Conservation (phyloP, 2,113 vertebrate genomes). For the Tapirus terrestris region DNA sequence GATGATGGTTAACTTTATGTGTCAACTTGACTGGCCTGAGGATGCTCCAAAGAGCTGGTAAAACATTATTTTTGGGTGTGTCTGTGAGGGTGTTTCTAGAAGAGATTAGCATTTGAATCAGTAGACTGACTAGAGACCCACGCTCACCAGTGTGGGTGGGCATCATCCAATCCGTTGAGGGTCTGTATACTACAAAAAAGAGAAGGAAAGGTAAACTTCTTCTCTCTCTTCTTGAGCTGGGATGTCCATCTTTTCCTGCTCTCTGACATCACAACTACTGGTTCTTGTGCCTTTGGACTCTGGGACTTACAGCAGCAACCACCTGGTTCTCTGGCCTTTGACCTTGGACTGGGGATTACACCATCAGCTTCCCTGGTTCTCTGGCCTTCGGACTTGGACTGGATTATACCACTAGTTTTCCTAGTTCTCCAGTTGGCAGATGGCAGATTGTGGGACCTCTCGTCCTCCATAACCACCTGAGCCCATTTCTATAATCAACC, state of each 20-base stretch:
- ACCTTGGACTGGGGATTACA: no score
- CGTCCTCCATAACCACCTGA: neutral
- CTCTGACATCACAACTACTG: neutral
- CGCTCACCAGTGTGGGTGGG: neutral
- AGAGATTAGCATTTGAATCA: neutral
- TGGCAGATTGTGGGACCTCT: neutral
- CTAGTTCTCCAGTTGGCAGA: neutral
- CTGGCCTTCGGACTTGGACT: neutral
- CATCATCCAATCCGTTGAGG: neutral
- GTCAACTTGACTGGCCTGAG: neutral
- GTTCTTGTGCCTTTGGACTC: neutral
- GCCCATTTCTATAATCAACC: neutral
- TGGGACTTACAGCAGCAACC: neutral
- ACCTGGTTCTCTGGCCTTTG: neutral
- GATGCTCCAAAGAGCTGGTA: neutral
- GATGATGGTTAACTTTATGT: neutral
- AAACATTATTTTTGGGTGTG: neutral
- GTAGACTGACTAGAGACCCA: neutral
- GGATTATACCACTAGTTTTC: neutral
- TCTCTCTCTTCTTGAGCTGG: neutral
- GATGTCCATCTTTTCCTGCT: neutral
- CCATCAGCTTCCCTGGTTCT: neutral
- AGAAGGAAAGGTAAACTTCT: neutral
- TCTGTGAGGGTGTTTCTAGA: neutral
- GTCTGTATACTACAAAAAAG: neutral